Conservation (phyloP, 2,797 vertebrate species). For the Enteromius trimaculatus region DNA sequence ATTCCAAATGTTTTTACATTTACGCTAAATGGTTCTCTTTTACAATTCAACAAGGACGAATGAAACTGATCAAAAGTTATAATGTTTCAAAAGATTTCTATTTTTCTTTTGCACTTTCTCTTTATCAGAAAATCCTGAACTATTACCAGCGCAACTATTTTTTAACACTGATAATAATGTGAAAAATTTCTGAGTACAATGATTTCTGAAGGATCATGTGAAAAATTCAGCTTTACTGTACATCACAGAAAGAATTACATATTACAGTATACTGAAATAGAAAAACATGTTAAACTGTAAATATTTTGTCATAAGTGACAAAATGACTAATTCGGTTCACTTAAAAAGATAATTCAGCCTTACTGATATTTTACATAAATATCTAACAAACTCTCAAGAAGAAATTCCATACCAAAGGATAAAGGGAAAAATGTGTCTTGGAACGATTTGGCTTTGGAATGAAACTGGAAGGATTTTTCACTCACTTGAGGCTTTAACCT, state of each 20-base stretch:
- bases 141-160: not conserved
- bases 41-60: not conserved
- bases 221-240: not conserved
- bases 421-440: not conserved
- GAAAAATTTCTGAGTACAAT: not conserved
- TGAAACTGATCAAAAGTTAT: not conserved
- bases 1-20: not conserved
- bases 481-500: not conserved
- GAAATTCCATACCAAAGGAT: not conserved
- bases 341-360: not conserved
- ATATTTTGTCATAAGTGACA: not conserved
- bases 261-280: not conserved
- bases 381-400: not conserved
- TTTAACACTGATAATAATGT: not conserved
- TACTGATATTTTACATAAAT: not conserved
- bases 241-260: not conserved
- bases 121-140: not conserved
- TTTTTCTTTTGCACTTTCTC: not conserved
- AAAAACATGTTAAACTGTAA: not conserved
- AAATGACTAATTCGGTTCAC: not conserved
- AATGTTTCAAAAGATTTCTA: not conserved
- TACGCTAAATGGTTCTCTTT: not conserved
- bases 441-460: constrained; percentile 5
- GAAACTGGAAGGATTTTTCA: not conserved
- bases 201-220: not conserved